A percentile compares a stretch with the other conserved stretches of the same genome.
Conservation (phyloP, 2,888 invertebrate genomes). For the Bembecia ichneumoniformis region DNA sequence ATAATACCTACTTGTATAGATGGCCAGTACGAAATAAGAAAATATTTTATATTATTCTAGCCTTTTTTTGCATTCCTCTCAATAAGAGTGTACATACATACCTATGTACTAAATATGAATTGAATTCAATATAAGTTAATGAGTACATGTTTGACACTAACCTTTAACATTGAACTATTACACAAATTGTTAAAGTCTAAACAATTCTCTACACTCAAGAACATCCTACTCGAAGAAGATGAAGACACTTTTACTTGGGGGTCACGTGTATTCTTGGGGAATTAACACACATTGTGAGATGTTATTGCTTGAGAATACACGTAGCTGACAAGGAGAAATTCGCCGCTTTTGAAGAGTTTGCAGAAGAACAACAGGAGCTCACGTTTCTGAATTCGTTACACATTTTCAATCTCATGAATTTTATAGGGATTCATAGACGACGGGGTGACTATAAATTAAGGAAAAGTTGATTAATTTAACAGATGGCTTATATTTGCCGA, state of each 20-base stretch:
- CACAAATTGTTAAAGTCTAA: not conserved
- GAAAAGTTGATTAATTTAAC: too few species aligned
- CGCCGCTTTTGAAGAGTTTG: slow-evolving; percentile 22
- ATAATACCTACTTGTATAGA: too few species aligned
- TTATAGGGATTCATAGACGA: too few species aligned
- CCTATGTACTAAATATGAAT: not conserved
- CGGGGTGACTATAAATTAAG: too few species aligned
- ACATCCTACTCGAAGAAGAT: not conserved
- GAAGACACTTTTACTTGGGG: slow-evolving; percentile 74
- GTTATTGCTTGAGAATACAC: slow-evolving; percentile 99
- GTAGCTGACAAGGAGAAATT: slow-evolving; percentile 87
- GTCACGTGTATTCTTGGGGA: slow-evolving; percentile 99
- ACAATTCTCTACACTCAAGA: not conserved
- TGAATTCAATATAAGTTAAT: too few species aligned
- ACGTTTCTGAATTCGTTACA: not conserved
- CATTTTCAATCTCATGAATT: not conserved
- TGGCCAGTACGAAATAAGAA: too few species aligned
- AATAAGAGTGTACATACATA: too few species aligned
- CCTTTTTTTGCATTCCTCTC: too few species aligned
- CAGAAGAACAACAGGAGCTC: not conserved
- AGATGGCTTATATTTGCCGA: too few species aligned
- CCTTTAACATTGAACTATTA: too few species aligned
- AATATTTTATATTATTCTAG: too few species aligned
- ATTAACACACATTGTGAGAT: slow-evolving; percentile 95
- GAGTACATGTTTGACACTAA: not conserved